Conservation (phyloP, 2,888 invertebrate genomes). For the Hololepta plana region DNA sequence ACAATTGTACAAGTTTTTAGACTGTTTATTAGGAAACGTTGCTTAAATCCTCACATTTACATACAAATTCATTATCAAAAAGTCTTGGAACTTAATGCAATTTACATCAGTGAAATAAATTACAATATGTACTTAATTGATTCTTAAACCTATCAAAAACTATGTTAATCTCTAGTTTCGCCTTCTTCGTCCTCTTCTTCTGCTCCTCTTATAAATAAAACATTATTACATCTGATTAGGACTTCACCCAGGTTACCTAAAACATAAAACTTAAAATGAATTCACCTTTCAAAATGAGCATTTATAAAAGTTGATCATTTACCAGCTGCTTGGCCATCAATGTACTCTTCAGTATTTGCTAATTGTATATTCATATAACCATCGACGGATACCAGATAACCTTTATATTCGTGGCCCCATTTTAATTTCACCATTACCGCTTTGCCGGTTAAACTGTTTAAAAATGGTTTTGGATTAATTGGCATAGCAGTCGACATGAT, state of each 20-base stretch:
- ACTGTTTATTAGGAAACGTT: too few species aligned
- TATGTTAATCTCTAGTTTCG: constrained; percentile 68
- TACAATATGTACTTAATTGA: neutral
- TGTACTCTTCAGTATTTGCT: constrained; percentile 94
- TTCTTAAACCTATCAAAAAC: constrained; percentile 4
- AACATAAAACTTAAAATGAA: neutral
- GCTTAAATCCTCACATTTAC: too few species aligned
- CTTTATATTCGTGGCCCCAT: constrained; percentile 99
- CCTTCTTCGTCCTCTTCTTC: constrained; percentile 97
- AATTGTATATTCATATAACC: constrained; percentile 98
- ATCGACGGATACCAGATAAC: constrained; percentile 92
- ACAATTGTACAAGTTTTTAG: too few species aligned
- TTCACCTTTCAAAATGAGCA: neutral
- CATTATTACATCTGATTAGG: constrained; percentile 91
- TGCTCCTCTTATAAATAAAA: constrained; percentile 82
- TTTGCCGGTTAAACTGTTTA: constrained; percentile 95
- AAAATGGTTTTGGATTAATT: constrained; percentile 97
- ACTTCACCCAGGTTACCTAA: constrained; percentile 89
- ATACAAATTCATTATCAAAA: too few species aligned
- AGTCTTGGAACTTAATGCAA: neutral
- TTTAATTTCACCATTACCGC: constrained; percentile 94
- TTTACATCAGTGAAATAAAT: neutral
- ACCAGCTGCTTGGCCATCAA: constrained; percentile 84
- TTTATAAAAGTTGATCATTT: constrained; percentile 10
- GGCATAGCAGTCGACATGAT: constrained; percentile 84